Evolutionary conservation across 2,113 vertebrate genomes (phyloP).

Genomic region (Myiozetetes cayanensis): DNA sequence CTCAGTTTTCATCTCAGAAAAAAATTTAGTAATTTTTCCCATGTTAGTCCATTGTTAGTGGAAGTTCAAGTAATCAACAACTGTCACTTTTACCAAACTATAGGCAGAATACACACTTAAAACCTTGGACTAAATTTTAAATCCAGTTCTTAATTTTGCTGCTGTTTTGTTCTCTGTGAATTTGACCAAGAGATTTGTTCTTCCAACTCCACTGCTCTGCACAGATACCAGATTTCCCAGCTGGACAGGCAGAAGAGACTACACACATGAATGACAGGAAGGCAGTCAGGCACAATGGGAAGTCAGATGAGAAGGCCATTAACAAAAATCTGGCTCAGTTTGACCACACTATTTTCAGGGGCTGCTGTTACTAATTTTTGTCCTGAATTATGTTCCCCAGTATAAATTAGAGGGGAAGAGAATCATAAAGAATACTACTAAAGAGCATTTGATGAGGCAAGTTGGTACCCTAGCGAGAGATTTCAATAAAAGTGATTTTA

Average conservation of each 20-base stretch:
- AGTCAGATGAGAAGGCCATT: neutral
- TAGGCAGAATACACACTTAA: neutral
- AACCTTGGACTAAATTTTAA: neutral
- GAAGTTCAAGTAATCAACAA: neutral
- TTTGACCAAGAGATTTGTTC: neutral
- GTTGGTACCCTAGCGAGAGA: neutral
- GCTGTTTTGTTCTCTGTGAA: neutral
- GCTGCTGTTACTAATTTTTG: neutral
- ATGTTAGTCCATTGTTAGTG: neutral
- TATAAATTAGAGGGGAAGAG: neutral
- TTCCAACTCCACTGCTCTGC: neutral
- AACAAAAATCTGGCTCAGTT: neutral
- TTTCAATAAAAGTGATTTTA: conserved; percentile 33
- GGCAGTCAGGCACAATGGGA: neutral
- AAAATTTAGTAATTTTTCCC: neutral
- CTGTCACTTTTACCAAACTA: neutral
- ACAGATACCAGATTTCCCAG: neutral
- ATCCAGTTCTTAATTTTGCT: neutral
- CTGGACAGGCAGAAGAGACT: neutral
- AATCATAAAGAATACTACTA: neutral
- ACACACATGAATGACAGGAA: neutral
- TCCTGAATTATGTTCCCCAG: neutral
- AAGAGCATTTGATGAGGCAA: neutral
- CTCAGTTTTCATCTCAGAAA: neutral
- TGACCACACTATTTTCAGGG: neutral